phyloP scores from a whole-genome alignment of 1,140 invertebrate species.

The Papilio polytes region DNA sequence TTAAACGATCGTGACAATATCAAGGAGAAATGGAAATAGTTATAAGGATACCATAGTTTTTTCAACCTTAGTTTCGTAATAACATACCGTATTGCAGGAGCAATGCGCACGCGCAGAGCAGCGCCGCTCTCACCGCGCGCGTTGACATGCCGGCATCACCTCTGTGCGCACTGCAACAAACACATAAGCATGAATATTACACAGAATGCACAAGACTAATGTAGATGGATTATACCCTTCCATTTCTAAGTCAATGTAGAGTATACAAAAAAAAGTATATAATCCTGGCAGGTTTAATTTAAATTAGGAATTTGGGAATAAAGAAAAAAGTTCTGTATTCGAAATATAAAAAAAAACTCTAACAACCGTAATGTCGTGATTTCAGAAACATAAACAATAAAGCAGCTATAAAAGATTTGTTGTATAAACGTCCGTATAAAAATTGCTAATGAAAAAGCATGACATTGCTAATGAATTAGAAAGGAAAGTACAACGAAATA shows the following conservation, averaged over 20 bases:
- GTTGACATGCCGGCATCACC: conserved; percentile 76
- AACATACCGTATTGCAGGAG: conserved; percentile 66
- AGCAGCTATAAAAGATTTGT: not conserved
- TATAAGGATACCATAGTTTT: not conserved
- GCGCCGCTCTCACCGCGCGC: conserved; percentile 69
- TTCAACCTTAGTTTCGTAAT: not conserved
- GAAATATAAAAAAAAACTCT: not conserved
- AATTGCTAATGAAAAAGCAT: conserved; percentile 24
- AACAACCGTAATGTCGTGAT: not conserved
- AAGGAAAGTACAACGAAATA: conserved; percentile 23
- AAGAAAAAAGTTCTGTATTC: not conserved
- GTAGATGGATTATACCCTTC: too few relatives aligned
- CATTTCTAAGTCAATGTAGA: too few relatives aligned
- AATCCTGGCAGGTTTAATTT: too few relatives aligned
- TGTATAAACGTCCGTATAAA: conserved; percentile 19
- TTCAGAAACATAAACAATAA: conserved; percentile 11
- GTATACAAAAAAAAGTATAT: too few relatives aligned
- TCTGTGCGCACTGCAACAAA: conserved; percentile 64
- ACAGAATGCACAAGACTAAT: too few relatives aligned
- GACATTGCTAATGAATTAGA: conserved; percentile 19
- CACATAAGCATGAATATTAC: not conserved
- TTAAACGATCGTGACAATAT: not conserved
- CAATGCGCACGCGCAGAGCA: conserved; percentile 73
- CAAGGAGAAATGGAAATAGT: too few relatives aligned
- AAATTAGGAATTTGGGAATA: not conserved